phyloP scores from a whole-genome alignment of 2,888 invertebrate genomes.

The Epinotia ramella region DNA sequence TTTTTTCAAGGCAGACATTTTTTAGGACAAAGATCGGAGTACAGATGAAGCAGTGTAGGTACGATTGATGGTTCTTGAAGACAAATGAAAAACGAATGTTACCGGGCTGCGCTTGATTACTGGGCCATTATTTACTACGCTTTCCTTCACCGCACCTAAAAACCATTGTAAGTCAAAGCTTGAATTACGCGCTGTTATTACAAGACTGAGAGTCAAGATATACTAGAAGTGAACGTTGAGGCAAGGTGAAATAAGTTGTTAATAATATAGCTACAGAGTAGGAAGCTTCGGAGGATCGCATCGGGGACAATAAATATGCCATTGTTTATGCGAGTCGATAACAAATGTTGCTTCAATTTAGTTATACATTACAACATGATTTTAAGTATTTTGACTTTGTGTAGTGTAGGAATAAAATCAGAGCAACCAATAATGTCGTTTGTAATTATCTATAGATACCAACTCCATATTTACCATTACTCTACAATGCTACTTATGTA shows the following conservation, averaged over 20 bases:
- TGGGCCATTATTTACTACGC: neutral
- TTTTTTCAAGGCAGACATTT: constrained; percentile 68
- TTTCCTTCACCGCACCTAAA: neutral
- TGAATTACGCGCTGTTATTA: neutral
- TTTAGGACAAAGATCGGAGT: constrained; percentile 65
- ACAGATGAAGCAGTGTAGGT: constrained; percentile 66
- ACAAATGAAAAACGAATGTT: constrained; percentile 71
- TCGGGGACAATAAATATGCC: neutral
- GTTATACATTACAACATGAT: neutral
- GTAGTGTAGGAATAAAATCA: neutral
- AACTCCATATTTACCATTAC: too few relatives aligned
- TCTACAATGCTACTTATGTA: too few relatives aligned
- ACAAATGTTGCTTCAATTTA: neutral
- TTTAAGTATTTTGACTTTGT: neutral
- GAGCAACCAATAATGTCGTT: too few relatives aligned
- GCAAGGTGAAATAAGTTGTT: neutral
- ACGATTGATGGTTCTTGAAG: constrained; percentile 76
- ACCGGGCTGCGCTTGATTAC: constrained; percentile 61
- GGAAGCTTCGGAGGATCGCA: constrained; percentile 27
- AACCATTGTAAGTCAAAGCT: neutral
- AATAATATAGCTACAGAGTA: constrained; percentile 5
- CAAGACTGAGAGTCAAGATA: neutral
- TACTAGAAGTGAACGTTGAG: neutral
- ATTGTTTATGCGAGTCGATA: neutral
- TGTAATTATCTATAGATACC: too few relatives aligned